Conservation (phyloP, 2,113 vertebrate species). For the Takifugu flavidus region DNA sequence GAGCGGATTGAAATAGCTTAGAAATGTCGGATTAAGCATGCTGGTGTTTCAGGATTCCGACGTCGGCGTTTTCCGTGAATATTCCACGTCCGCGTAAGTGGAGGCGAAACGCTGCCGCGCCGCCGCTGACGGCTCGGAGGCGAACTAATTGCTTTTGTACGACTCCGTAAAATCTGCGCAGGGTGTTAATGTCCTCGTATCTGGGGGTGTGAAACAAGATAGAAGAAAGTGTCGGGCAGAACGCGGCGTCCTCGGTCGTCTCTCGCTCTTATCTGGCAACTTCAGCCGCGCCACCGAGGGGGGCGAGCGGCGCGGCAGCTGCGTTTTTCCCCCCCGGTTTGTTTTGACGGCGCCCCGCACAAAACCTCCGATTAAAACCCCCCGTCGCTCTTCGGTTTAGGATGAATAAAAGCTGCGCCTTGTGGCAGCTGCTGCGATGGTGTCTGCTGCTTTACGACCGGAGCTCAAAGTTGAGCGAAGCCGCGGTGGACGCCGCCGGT, state of each 20-base stretch:
- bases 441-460: conserved; percentile 62
- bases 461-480: conserved; percentile 60
- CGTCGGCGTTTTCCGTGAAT: conserved; percentile 39
- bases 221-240: conserved; percentile 46
- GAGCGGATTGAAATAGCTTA: conserved; percentile 46
- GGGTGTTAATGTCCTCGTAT: conserved; percentile 63
- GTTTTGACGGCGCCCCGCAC: conserved; percentile 58
- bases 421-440: conserved; percentile 55
- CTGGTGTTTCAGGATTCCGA: conserved; percentile 38
- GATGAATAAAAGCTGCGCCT: conserved; percentile 42
- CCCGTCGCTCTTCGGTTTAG: conserved; percentile 26
- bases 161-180: conserved; percentile 61
- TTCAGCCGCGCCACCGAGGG: conserved; percentile 60
- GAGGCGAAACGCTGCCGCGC: conserved; percentile 52
- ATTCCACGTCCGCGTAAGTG: conserved; percentile 57
- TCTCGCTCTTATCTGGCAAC: conserved; percentile 52
- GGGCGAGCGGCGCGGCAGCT: conserved; percentile 62
- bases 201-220: conserved; percentile 46
- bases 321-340: conserved; percentile 37
- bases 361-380: conserved; percentile 48
- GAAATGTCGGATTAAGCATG: neutral
- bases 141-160: conserved; percentile 75
- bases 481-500: conserved; percentile 33
- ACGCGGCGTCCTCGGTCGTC: conserved; percentile 47
- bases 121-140: conserved; percentile 59